Conservation (phyloP, 1,140 invertebrate genomes). For the Bombus consobrinus region DNA sequence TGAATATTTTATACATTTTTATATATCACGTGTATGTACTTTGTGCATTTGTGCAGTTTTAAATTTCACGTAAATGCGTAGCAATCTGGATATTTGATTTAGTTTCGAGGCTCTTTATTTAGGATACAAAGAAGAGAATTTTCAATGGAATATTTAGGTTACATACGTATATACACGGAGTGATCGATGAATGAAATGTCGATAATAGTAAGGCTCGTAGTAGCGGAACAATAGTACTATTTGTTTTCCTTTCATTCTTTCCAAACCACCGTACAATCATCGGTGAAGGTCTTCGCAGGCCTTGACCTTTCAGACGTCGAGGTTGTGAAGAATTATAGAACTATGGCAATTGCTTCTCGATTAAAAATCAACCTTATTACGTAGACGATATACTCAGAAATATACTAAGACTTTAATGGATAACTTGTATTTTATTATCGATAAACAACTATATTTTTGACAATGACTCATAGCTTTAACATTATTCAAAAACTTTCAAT, state of each 20-base stretch:
- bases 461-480: too few species aligned
- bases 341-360: not conserved
- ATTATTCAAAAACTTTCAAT: too few species aligned
- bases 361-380: not conserved
- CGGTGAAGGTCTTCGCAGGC: not conserved
- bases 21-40: too few species aligned
- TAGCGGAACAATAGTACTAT: slow-evolving; percentile 14
- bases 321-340: not conserved
- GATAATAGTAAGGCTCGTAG: not conserved
- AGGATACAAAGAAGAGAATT: not conserved
- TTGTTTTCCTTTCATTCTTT: slow-evolving; percentile 22
- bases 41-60: too few species aligned
- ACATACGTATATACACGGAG: not conserved
- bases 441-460: too few species aligned
- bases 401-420: too few species aligned
- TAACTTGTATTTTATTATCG: too few species aligned
- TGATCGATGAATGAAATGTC: slow-evolving; percentile 17
- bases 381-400: too few species aligned
- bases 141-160: not conserved
- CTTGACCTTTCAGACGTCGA: slow-evolving; percentile 5
- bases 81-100: too few species aligned
- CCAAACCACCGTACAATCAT: not conserved
- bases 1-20: too few species aligned
- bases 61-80: too few species aligned
- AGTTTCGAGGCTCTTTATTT: not conserved